These are phyloP conservation scores for Bradynema listronoti DNA, from an alignment of 1,140 invertebrate species.

Conservation along the genomic window DNA sequence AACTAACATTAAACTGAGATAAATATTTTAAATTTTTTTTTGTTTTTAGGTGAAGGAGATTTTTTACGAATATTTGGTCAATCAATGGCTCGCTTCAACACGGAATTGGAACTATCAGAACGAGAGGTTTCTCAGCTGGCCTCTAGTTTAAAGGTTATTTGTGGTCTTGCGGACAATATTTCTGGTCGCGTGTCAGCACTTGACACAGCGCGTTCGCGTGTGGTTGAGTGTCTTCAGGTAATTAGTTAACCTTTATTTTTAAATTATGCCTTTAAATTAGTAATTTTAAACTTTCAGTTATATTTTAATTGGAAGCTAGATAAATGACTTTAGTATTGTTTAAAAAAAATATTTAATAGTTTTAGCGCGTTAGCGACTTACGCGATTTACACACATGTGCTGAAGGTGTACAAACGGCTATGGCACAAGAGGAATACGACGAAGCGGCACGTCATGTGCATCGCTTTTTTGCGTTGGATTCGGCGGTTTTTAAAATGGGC, in stretches of 20 bases:
- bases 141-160: slow-evolving; percentile 38
- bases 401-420: slow-evolving; percentile 83
- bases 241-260: no score
- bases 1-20: background rate
- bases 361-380: slow-evolving; percentile 86
- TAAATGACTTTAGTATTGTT: no score
- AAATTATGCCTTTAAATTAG: no score
- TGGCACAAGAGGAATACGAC: slow-evolving; percentile 72
- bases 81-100: slow-evolving; percentile 44
- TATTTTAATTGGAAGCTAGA: no score
- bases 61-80: slow-evolving; percentile 44
- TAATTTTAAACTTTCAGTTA: no score
- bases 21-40: slow-evolving; percentile 18
- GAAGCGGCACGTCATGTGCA: slow-evolving; percentile 90
- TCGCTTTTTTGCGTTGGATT: slow-evolving; percentile 87
- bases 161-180: slow-evolving; percentile 51
- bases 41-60: slow-evolving; percentile 30
- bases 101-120: slow-evolving; percentile 43
- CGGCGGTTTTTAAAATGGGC: slow-evolving; percentile 68
- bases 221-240: slow-evolving; percentile 88
- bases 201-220: slow-evolving; percentile 84
- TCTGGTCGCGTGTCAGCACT: slow-evolving; percentile 68
- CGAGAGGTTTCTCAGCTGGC: slow-evolving; percentile 36
- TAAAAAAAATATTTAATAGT: no score
- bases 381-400: slow-evolving; percentile 90